Conservation (phyloP, 2,797 vertebrate species). For the Phalanger gymnotis region DNA sequence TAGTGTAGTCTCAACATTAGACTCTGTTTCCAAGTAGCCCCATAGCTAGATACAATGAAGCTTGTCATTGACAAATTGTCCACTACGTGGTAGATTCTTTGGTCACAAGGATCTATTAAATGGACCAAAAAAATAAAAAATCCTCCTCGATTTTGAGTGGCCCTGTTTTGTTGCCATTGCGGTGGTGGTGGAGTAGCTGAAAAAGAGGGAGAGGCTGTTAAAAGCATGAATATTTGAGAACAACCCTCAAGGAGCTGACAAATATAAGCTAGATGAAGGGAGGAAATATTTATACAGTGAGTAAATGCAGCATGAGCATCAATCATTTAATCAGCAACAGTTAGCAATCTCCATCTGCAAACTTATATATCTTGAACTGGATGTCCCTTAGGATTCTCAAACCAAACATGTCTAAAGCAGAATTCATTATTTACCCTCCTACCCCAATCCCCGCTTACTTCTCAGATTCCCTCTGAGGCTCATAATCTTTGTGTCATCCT, state of each 20-base stretch:
- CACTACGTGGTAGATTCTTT: neutral
- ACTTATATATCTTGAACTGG: no score
- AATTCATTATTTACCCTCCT: neutral
- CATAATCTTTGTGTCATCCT: neutral
- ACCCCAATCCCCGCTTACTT: no score
- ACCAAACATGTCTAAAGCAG: no score
- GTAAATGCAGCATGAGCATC: no score
- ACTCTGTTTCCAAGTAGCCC: neutral
- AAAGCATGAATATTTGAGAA: no score
- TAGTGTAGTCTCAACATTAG: neutral
- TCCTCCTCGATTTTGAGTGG: neutral
- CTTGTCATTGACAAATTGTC: neutral
- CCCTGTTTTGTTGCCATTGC: neutral
- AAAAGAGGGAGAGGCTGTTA: neutral
- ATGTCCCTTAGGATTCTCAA: no score
- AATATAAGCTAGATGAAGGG: no score
- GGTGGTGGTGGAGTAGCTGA: neutral
- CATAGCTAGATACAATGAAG: neutral
- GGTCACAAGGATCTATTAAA: neutral
- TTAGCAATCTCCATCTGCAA: no score
- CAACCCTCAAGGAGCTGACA: no score
- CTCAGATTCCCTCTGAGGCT: neutral
- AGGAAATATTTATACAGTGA: no score
- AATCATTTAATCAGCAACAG: no score
- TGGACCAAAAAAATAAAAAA: neutral